phyloP scores from a whole-genome alignment of 1,140 invertebrate genomes.

The Tigriopus japonicus region DNA sequence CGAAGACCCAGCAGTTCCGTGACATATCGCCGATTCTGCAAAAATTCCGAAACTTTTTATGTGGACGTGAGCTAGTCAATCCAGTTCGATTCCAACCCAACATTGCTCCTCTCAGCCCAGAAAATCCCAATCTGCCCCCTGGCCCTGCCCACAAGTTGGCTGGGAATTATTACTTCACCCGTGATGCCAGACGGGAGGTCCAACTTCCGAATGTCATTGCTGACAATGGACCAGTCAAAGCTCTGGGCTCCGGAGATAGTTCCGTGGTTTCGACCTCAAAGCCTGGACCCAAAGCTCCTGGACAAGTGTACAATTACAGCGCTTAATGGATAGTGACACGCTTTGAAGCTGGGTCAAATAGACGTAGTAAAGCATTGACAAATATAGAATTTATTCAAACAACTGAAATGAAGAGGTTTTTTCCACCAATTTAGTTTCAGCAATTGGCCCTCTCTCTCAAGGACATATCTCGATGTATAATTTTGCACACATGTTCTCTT shows the following conservation, averaged over 20 bases:
- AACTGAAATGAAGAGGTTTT: no score
- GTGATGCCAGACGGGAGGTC: slow-evolving; percentile 53
- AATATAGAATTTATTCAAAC: no score
- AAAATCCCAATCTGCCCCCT: slow-evolving; percentile 48
- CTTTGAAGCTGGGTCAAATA: background rate
- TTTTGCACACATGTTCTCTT: no score
- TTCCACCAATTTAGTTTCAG: no score
- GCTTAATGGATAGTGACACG: background rate
- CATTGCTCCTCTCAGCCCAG: slow-evolving; percentile 45
- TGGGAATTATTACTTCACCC: slow-evolving; percentile 53
- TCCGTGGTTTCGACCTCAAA: background rate
- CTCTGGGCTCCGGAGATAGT: background rate
- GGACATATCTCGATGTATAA: no score
- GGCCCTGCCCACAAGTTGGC: slow-evolving; percentile 49
- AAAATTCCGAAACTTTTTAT: background rate
- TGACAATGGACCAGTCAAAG: background rate
- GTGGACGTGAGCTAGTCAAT: slow-evolving; percentile 31
- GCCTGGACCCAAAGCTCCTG: background rate
- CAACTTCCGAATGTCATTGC: slow-evolving; percentile 36
- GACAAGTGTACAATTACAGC: background rate
- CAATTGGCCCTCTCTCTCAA: no score
- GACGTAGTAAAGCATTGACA: no score
- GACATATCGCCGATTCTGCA: background rate
- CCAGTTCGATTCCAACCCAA: slow-evolving; percentile 42
- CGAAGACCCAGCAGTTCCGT: background rate